Evolutionary conservation across 2,888 invertebrate species (phyloP).

Genomic region (Ectemnius lituratus): DNA sequence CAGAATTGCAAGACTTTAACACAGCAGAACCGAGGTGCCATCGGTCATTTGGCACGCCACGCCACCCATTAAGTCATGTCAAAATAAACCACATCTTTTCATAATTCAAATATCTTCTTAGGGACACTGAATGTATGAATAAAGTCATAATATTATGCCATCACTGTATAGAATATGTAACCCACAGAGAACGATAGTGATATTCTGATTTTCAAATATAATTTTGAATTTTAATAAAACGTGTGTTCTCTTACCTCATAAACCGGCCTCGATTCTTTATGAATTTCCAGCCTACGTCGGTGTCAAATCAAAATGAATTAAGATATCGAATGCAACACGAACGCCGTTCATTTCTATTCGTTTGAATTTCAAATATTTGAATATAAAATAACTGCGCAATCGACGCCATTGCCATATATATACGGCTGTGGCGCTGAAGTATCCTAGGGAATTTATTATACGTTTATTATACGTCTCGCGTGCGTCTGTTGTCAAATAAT

Average conservation of each 20-base stretch:
- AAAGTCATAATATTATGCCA: slow-evolving; percentile 44
- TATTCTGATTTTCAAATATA: slow-evolving; percentile 66
- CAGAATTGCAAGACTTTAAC: slow-evolving; percentile 34
- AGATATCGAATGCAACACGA: background rate
- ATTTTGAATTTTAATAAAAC: slow-evolving; percentile 61
- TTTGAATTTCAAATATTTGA: background rate
- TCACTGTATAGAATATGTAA: slow-evolving; percentile 62
- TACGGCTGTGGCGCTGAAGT: background rate
- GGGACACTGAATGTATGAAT: slow-evolving; percentile 39
- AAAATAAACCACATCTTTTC: slow-evolving; percentile 26
- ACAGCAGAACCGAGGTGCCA: slow-evolving; percentile 32
- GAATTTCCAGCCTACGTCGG: too few relatives aligned
- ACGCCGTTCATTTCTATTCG: slow-evolving; percentile 14
- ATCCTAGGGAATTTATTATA: slow-evolving; percentile 38
- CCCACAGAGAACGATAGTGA: slow-evolving; percentile 55
- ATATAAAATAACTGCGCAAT: background rate
- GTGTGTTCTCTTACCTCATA: too few relatives aligned
- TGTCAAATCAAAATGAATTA: too few relatives aligned
- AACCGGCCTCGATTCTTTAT: too few relatives aligned
- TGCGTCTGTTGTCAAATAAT: slow-evolving; percentile 24
- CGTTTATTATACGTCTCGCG: slow-evolving; percentile 16
- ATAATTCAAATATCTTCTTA: slow-evolving; percentile 43
- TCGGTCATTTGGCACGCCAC: slow-evolving; percentile 1
- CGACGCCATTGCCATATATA: too few relatives aligned
- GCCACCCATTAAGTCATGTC: background rate